phyloP scores from a whole-genome alignment of 1,140 invertebrate species.

The Trialeurodes vaporariorum region DNA sequence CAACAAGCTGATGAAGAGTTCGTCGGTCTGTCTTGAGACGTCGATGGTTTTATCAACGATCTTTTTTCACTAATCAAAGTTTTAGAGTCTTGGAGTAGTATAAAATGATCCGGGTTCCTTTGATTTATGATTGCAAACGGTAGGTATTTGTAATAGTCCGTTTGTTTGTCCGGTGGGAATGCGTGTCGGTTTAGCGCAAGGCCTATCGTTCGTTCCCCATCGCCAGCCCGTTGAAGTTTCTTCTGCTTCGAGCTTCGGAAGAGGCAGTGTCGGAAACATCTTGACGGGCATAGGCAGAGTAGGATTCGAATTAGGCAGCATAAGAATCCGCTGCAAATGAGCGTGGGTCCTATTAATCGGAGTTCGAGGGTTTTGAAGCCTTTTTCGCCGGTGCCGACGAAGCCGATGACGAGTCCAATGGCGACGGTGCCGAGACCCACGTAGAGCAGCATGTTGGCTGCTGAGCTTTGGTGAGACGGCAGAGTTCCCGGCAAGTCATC shows the following conservation, averaged over 20 bases:
- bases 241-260: constrained; percentile 2
- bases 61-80: background rate
- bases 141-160: constrained; percentile 27
- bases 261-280: constrained; percentile 30
- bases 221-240: background rate
- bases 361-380: constrained; percentile 76
- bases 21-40: no score
- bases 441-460: constrained; percentile 64
- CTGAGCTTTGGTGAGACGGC: constrained; percentile 42
- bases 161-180: constrained; percentile 16
- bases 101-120: background rate
- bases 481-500: constrained; percentile 32
- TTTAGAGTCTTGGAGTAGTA: background rate
- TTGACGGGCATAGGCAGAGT: constrained; percentile 46
- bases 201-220: background rate
- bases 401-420: constrained; percentile 70
- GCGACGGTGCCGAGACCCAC: constrained; percentile 71
- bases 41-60: background rate
- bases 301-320: constrained; percentile 47
- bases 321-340: constrained; percentile 45
- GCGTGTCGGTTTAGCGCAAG: constrained; percentile 10
- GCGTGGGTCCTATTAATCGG: constrained; percentile 66
- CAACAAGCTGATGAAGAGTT: no score
- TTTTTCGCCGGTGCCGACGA: constrained; percentile 79
- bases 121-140: constrained; percentile 18